A percentile compares a stretch with the other conserved stretches of the same genome.
Evolutionary conservation across 2,888 invertebrate species (phyloP).

Genomic region (Elgonia sp.): DNA sequence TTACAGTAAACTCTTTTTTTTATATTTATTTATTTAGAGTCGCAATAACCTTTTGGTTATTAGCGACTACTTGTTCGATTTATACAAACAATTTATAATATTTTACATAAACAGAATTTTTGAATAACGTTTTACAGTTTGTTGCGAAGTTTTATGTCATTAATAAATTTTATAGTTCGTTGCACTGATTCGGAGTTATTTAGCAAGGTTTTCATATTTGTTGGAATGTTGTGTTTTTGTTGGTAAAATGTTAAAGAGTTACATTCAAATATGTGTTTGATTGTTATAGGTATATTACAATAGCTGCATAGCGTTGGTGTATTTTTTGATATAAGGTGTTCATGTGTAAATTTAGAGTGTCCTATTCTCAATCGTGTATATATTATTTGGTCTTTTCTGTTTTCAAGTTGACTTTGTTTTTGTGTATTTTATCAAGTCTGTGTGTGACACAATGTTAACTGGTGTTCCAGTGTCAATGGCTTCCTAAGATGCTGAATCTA

Average conservation of each 20-base stretch:
- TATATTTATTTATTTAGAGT: too few species aligned
- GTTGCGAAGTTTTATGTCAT: background rate
- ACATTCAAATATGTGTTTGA: constrained; percentile 31
- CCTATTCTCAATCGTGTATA: constrained; percentile 34
- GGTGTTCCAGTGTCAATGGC: background rate
- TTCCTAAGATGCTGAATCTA: constrained; percentile 31
- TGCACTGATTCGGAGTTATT: background rate
- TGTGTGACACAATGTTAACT: constrained; percentile 9
- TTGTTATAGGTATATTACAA: background rate
- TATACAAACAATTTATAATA: too few species aligned
- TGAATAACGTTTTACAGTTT: background rate
- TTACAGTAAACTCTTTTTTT: too few species aligned
- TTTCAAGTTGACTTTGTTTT: constrained; percentile 23
- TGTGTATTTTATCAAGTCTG: constrained; percentile 20
- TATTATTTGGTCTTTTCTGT: constrained; percentile 36
- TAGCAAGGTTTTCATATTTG: constrained; percentile 3
- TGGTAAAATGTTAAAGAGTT: background rate
- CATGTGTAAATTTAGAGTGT: constrained; percentile 34
- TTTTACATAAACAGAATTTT: too few species aligned
- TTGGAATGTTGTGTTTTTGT: background rate
- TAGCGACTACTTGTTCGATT: too few species aligned
- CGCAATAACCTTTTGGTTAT: too few species aligned
- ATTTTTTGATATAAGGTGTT: constrained; percentile 29
- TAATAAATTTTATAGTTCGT: background rate
- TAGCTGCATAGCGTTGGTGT: background rate